Percentiles rank a stretch among this genome's conserved stretches.
phyloP scores from a whole-genome alignment of 2,113 vertebrate genomes.

The Gymnocephalus cernua region DNA sequence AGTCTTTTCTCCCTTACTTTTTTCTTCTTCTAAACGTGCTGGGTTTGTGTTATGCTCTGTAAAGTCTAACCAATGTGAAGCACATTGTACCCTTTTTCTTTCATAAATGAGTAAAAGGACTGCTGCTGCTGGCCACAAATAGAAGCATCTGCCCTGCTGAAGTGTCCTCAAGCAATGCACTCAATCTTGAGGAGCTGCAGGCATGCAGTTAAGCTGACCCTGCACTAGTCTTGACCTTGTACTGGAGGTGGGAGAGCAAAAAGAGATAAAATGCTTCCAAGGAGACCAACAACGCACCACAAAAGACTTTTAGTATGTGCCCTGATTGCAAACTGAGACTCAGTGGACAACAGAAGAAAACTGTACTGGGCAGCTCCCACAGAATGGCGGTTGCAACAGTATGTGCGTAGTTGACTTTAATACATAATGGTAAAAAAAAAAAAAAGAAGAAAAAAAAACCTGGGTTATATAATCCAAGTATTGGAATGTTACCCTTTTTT shows the following conservation, averaged over 20 bases:
- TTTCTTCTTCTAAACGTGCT: constrained; percentile 14
- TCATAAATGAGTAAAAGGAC: neutral
- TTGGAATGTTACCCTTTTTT: constrained; percentile 21
- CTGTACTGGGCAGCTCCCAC: neutral
- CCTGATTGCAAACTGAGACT: neutral
- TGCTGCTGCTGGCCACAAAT: neutral
- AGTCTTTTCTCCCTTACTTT: constrained; percentile 2
- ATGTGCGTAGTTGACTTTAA: neutral
- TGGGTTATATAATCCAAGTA: constrained; percentile 1
- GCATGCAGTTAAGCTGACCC: constrained; percentile 6
- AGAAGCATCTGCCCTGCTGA: constrained; percentile 47
- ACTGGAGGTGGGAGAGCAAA: neutral
- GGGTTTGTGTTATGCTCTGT: constrained; percentile 10
- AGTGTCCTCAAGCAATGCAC: constrained; percentile 46
- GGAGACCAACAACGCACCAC: constrained; percentile 13
- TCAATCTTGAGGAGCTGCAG: constrained; percentile 33
- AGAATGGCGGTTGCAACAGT: neutral
- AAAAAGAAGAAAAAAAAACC: neutral
- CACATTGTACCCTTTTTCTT: constrained; percentile 21
- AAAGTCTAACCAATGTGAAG: constrained; percentile 19
- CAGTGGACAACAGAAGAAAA: neutral
- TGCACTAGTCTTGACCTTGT: constrained; percentile 17
- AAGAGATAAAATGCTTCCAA: constrained; percentile 20
- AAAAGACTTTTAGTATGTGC: constrained; percentile 11
- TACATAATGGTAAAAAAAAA: neutral